Conservation (phyloP, 2,113 vertebrate species). For the Aptenodytes forsteri region DNA sequence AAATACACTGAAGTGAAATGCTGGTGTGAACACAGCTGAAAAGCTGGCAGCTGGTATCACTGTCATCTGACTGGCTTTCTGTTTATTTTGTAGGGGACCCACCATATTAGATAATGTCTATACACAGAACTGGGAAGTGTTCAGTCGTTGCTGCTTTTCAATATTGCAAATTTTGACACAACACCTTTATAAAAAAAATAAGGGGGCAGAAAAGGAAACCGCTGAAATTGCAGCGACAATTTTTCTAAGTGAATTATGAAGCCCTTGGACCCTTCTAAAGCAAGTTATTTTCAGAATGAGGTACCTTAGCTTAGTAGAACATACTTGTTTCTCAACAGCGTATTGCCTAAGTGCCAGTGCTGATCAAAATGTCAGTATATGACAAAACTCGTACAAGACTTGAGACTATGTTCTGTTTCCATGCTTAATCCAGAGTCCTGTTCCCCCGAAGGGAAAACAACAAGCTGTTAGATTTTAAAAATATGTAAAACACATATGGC, state of each 20-base stretch:
- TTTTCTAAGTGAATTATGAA: background rate
- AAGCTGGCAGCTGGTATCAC: background rate
- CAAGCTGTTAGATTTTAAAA: background rate
- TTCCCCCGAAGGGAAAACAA: background rate
- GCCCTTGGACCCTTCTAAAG: background rate
- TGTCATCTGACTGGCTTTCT: background rate
- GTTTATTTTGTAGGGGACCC: background rate
- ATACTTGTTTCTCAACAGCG: background rate
- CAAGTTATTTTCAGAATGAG: background rate
- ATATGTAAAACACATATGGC: background rate
- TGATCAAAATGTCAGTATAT: background rate
- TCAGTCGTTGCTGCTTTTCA: background rate
- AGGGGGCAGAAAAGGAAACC: background rate
- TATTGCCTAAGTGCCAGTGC: background rate
- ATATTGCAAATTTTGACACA: background rate
- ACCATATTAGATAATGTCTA: background rate
- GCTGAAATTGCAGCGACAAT: background rate
- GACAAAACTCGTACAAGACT: rapidly evolving
- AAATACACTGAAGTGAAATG: background rate
- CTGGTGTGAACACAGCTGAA: background rate
- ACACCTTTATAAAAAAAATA: background rate
- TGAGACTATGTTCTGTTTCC: background rate
- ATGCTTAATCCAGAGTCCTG: background rate
- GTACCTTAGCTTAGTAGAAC: background rate
- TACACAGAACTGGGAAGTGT: background rate